Percentiles rank a stretch among this genome's conserved stretches.
Conservation (phyloP, 1,140 invertebrate species). For the Diabrotica undecimpunctata region DNA sequence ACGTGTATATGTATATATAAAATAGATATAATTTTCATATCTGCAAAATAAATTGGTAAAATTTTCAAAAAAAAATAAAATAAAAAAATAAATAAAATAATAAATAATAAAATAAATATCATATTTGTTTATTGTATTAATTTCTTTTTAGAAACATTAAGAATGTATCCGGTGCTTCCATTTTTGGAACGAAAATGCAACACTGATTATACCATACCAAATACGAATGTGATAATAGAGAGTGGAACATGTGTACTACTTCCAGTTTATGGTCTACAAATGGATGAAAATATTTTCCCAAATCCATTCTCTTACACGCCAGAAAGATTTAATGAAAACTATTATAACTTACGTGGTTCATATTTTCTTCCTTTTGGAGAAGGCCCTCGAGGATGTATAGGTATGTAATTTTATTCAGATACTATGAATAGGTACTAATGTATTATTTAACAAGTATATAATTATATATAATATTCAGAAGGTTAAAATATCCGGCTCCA, state of each 20-base stretch:
- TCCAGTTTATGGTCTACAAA: slow-evolving; percentile 44
- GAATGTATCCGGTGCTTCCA: slow-evolving; percentile 50
- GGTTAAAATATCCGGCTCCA: no score
- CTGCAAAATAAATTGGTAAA: no score
- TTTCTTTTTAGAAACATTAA: slow-evolving; percentile 49
- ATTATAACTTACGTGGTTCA: not conserved
- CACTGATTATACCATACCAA: slow-evolving; percentile 48
- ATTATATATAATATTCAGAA: no score
- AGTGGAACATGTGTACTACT: slow-evolving; percentile 46
- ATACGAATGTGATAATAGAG: slow-evolving; percentile 45
- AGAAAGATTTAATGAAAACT: slow-evolving; percentile 45
- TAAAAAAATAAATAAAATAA: no score
- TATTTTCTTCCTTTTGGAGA: not conserved
- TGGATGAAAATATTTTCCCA: slow-evolving; percentile 44
- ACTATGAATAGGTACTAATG: no score
- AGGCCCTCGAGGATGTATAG: not conserved
- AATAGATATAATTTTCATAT: no score
- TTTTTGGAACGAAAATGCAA: slow-evolving; percentile 48
- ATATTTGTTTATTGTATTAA: no score
- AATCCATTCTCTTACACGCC: slow-evolving; percentile 50
- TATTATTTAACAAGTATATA: no score
- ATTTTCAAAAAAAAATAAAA: no score
- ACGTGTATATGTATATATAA: no score
- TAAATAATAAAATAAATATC: no score
- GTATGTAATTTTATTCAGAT: not conserved